Base-by-base conservation (phyloP, 2,113 vertebrate species). In the Gnathonemus longibarbis region DNA sequence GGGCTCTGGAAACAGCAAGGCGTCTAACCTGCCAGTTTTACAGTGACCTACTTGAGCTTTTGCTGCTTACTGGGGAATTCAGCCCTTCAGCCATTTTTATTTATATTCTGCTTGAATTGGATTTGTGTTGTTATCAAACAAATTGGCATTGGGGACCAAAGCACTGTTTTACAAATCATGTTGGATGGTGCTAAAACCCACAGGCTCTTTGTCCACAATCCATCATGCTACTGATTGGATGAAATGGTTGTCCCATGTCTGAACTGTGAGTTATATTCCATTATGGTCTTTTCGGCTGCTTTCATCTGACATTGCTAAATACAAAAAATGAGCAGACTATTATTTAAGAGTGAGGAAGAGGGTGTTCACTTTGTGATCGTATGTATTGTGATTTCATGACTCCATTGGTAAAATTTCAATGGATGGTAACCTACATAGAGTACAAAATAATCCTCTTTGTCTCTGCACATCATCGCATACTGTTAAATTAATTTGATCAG, bases 41-140 rank as follows among this genome's bases (percentile, higher is more conserved):
- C 91, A 91, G 70, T 95, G 94, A 94, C 95, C 93, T 94, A 95
- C 93, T 95, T 95, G 91, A 91, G 90, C 90, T 93, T 88, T 94
- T 94, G 93, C 91, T 92, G 91, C 88, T 89, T 87, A 90, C 89
- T 91, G 88, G 88, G 91, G 88, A 90, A 91, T 91, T 91, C 89
- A 91, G 91, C 93, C 93, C 91, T 92, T 91, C 92, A 92, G 93
- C 91, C 91, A 93, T 90, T 88, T 89, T 94, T 93, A 92, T 92
- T 91, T 91, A 90, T 91, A 91, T 91, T 91, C 93, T 92, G 90
- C 92, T 74, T 80, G 90, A 89, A 91, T 91, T 91, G 77, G 91
- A 92, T 92, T 93, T 92, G 53, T 90, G 90, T 91, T 91, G 90
- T 89, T 87, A 90, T 94, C 53, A 84, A 91, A 91, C n/a, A 83